phyloP scores from a whole-genome alignment of 2,797 vertebrate species.

The Sebastes trivittatus region DNA sequence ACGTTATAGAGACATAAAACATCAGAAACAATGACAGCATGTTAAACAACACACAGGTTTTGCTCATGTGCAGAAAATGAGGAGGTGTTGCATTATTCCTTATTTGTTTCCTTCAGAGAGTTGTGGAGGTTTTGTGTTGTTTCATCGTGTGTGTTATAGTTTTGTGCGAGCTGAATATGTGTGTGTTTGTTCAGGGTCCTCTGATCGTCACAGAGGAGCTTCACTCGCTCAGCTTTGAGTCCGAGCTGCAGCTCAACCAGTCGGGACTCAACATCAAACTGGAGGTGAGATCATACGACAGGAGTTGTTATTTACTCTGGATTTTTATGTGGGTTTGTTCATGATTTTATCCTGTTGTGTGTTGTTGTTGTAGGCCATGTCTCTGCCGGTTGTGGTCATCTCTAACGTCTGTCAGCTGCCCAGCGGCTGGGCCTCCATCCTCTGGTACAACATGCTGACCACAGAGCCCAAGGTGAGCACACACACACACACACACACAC shows the following conservation, averaged over 20 bases:
- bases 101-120: too few species aligned
- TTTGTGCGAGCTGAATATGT: background rate
- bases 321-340: background rate
- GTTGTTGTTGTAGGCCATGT: slow-evolving; percentile 83
- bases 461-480: slow-evolving; percentile 88
- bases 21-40: background rate
- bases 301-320: background rate
- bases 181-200: slow-evolving; percentile 57
- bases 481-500: background rate
- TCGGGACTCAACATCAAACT: slow-evolving; percentile 88
- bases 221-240: slow-evolving; percentile 73
- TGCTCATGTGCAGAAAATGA: too few species aligned
- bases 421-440: slow-evolving; percentile 96
- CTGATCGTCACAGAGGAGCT: slow-evolving; percentile 76
- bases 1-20: background rate
- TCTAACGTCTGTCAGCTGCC: slow-evolving; percentile 98
- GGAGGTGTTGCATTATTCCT: too few species aligned
- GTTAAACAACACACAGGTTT: background rate
- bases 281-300: slow-evolving; percentile 83
- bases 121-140: background rate
- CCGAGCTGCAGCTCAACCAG: slow-evolving; percentile 88
- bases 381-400: slow-evolving; percentile 95
- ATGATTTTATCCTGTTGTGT: background rate
- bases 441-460: slow-evolving; percentile 99
- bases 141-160: background rate